Base-by-base conservation (phyloP, 2,888 invertebrate species). In the Xanthia togata region DNA sequence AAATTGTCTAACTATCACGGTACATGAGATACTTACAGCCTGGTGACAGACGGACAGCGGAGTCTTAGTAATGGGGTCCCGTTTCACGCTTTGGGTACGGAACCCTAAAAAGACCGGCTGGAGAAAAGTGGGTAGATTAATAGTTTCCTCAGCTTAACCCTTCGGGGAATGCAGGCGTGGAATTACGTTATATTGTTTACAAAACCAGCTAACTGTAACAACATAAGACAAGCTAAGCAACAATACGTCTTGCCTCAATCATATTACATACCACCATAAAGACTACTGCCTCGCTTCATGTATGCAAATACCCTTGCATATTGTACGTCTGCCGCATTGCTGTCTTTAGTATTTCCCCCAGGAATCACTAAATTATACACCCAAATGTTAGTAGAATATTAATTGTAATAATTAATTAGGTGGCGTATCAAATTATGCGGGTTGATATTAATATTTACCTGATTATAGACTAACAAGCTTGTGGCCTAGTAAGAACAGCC, bases 251-350 rank as follows among this genome's bases (percentile, higher is more conserved):
- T 38, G 53, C 76, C 88, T 90, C 92, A 91, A 93, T 92, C 90
- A 89, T 89, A 92, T 91, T 91, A 91, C 90, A 89, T 87, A 82
- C 84, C 79, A 85, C 86, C 89, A 89, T 90, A 89, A 90, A 88
- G 89, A 90, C 87, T 84, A 77, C 84, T 82, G 83, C 88, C 90
- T 59, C 38, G 50, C 55, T 60, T 55, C 75, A 90, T 89, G 86
- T 92, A 93, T 93, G 93, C 92, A 92, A 93, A 93, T 94, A 90
- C 82, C 69, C 88, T 81, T 92, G 92, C 92, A 93, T 92, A 93
- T 93, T 93, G 91, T 91, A 91, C 87, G 90, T 89, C 87, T 90
- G 86, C 88, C 88, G 89, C 90, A 93, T 89, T 92, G 89, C 90
- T 89, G 91, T 91, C 91, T 90, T 89, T 88, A 85, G 73, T 82